Conservation (phyloP, 2,113 vertebrate genomes). For the Etheostoma cragini region DNA sequence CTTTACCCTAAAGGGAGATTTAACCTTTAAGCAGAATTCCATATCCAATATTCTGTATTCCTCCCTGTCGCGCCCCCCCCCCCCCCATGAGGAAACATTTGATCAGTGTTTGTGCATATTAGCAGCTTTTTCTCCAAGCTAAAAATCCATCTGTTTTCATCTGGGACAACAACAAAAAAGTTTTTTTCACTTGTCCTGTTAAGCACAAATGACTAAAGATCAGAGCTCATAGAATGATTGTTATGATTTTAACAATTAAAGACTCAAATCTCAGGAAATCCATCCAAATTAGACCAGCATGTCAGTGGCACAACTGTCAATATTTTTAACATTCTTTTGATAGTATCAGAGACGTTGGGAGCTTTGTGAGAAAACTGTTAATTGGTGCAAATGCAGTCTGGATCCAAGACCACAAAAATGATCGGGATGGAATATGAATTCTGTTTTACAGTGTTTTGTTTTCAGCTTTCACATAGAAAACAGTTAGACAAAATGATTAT, state of each 20-base stretch:
- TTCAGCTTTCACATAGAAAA: slow-evolving; percentile 44
- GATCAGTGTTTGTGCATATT: slow-evolving; percentile 26
- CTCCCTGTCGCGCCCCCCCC: too few species aligned
- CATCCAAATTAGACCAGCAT: slow-evolving; percentile 41
- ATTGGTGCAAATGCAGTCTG: slow-evolving; percentile 30
- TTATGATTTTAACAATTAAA: slow-evolving; percentile 37
- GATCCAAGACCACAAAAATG: slow-evolving; percentile 7
- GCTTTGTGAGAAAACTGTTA: slow-evolving; percentile 30
- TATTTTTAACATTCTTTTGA: not conserved
- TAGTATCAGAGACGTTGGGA: not conserved
- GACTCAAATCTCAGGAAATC: slow-evolving; percentile 71
- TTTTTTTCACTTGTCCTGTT: slow-evolving; percentile 5
- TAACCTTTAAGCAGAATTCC: slow-evolving; percentile 64
- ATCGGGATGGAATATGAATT: slow-evolving; percentile 56
- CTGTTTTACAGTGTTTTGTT: slow-evolving; percentile 53
- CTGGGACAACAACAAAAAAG: not conserved
- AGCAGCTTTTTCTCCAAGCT: slow-evolving; percentile 46
- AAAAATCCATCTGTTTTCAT: slow-evolving; percentile 15
- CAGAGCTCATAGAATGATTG: not conserved
- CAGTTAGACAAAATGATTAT: slow-evolving; percentile 6
- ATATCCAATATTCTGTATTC: slow-evolving; percentile 1
- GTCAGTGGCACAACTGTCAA: slow-evolving; percentile 7
- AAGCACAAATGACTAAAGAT: not conserved
- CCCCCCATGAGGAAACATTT: slow-evolving; percentile 5
- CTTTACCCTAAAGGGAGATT: slow-evolving; percentile 1